Evolutionary conservation across 2,797 vertebrate genomes (phyloP).

Genomic region (Falco biarmicus): DNA sequence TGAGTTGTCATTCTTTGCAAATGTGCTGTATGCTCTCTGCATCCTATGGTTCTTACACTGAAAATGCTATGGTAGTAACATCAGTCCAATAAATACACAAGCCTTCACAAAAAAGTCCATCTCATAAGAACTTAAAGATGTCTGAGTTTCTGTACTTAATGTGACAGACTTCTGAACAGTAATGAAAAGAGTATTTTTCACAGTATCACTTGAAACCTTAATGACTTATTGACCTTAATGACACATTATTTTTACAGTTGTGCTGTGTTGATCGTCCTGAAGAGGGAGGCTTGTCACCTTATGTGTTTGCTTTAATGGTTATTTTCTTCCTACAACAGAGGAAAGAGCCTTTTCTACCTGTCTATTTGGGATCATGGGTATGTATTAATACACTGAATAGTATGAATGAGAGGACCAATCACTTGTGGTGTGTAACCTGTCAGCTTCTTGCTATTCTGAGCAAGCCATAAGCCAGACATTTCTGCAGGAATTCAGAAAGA

Average conservation of each 20-base stretch:
- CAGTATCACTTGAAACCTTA: not conserved
- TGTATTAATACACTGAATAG: not conserved
- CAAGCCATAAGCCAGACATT: not conserved
- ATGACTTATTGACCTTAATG: not conserved
- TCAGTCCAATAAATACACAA: not conserved
- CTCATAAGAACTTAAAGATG: not conserved
- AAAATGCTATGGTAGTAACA: not conserved
- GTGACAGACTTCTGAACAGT: not conserved
- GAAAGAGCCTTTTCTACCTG: slow-evolving; percentile 87
- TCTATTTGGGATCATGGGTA: slow-evolving; percentile 91
- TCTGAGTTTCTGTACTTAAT: not conserved
- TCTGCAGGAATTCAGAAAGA: not conserved
- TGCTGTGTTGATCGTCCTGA: slow-evolving; percentile 89
- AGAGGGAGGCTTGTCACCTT: slow-evolving; percentile 91
- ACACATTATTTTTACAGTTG: slow-evolving; percentile 76
- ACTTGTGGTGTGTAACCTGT: not conserved
- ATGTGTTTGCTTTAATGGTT: slow-evolving; percentile 90
- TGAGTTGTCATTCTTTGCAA: not conserved
- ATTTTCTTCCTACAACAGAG: slow-evolving; percentile 94
- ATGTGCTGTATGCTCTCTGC: not conserved
- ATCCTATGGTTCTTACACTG: too few relatives aligned
- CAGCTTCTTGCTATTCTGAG: not conserved
- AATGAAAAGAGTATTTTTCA: not conserved
- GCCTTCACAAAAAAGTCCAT: not conserved
- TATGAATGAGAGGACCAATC: not conserved